phyloP scores from a whole-genome alignment of 2,113 vertebrate species.

The Xyliphius kryptos region DNA sequence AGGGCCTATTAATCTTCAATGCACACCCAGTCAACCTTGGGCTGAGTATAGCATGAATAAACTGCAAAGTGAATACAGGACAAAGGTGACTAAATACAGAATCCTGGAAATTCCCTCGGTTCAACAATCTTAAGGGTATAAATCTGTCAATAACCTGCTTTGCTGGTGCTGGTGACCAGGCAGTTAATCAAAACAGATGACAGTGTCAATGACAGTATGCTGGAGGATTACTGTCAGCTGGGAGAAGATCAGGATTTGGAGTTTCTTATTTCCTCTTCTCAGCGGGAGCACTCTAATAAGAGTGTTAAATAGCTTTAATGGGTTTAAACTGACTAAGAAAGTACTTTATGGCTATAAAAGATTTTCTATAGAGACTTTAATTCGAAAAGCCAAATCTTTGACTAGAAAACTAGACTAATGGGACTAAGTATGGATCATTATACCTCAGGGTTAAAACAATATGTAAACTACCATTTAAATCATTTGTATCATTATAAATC shows the following conservation, averaged over 20 bases:
- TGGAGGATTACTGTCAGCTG: slow-evolving; percentile 7
- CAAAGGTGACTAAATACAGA: slow-evolving; percentile 33
- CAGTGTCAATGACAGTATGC: slow-evolving; percentile 24
- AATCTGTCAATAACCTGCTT: slow-evolving; percentile 15
- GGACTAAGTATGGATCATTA: background rate
- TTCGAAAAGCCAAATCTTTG: background rate
- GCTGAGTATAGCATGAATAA: slow-evolving; percentile 37
- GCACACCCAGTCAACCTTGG: slow-evolving; percentile 35
- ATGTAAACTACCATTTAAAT: too few species aligned
- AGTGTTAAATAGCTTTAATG: background rate
- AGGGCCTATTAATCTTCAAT: slow-evolving; percentile 40
- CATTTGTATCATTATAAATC: too few species aligned
- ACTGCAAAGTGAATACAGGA: slow-evolving; percentile 31
- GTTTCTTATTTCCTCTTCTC: background rate
- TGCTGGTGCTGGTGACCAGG: slow-evolving; percentile 4
- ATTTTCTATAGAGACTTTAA: background rate
- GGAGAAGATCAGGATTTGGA: background rate
- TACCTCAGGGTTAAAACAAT: too few species aligned
- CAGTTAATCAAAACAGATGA: slow-evolving; percentile 25
- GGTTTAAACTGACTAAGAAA: slow-evolving; percentile 1
- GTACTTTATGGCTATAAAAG: background rate
- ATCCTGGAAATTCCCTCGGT: slow-evolving; percentile 25
- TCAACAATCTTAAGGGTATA: slow-evolving; percentile 23
- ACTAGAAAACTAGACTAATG: background rate
- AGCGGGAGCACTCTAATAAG: background rate